Conservation (phyloP, 2,113 vertebrate species). For the Rhagologus leucostigma region DNA sequence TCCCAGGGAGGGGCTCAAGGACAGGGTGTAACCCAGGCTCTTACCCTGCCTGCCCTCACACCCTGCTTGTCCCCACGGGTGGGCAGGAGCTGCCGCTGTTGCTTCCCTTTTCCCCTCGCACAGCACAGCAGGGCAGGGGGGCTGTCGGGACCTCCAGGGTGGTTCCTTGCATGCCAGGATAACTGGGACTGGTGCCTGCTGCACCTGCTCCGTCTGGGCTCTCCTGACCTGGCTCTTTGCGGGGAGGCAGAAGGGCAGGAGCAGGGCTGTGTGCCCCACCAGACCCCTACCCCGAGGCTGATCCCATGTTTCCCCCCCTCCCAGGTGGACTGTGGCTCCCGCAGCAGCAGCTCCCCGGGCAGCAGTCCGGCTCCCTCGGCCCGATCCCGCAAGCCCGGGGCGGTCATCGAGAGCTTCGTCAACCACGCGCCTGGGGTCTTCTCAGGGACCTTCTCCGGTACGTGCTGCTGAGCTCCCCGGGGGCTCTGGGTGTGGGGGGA, state of each 20-base stretch:
- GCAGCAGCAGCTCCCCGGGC: constrained; percentile 58
- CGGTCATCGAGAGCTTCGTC: constrained; percentile 94
- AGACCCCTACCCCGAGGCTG: neutral
- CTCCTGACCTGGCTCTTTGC: accelerated
- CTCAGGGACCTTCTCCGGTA: constrained; percentile 96
- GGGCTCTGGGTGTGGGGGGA: no score
- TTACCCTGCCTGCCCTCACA: neutral
- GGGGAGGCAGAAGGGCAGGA: no score
- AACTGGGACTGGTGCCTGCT: neutral
- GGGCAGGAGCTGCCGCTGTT: neutral
- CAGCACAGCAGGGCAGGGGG: neutral
- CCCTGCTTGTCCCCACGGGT: neutral
- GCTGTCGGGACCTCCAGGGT: accelerated
- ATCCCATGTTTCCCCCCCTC: accelerated
- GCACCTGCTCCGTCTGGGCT: neutral
- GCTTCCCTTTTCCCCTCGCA: accelerated
- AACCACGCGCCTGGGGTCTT: constrained; percentile 96
- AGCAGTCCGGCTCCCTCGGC: constrained; percentile 63
- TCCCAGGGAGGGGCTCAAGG: neutral
- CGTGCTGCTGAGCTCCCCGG: neutral
- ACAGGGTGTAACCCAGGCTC: neutral
- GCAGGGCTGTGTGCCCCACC: neutral
- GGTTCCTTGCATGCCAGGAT: neutral
- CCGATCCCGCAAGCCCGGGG: constrained; percentile 89
- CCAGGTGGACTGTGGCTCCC: constrained; percentile 81